Evolutionary conservation across 2,113 vertebrate species (phyloP).

Genomic region (Hipposideros armiger): DNA sequence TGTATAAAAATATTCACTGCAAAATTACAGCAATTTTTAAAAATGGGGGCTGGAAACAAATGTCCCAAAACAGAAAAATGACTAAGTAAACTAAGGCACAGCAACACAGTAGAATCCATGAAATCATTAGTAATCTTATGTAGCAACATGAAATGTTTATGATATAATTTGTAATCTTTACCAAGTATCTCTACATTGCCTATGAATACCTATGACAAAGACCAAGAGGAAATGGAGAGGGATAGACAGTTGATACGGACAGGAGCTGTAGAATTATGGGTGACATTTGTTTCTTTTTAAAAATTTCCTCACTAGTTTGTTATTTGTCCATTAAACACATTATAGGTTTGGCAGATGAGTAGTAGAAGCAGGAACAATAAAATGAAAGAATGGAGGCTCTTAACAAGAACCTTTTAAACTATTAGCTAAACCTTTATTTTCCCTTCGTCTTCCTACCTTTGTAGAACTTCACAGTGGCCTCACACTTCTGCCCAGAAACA

Average conservation of each 20-base stretch:
- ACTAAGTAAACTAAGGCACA: not conserved
- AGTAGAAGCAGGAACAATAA: not conserved
- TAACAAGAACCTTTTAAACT: not conserved
- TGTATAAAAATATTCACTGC: conserved; percentile 11
- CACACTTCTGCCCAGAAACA: not conserved
- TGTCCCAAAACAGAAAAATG: not conserved
- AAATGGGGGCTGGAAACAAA: not conserved
- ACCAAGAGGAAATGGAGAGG: not conserved
- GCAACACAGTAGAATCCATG: not conserved
- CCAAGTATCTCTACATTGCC: not conserved
- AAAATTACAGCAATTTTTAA: not conserved
- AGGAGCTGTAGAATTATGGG: not conserved
- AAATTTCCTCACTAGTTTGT: not conserved
- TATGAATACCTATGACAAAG: not conserved
- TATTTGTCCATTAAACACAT: not conserved
- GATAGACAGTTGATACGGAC: fast-evolving
- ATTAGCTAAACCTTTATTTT: not conserved
- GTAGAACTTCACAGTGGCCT: not conserved
- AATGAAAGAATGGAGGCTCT: not conserved
- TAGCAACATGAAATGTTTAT: not conserved
- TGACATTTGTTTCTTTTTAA: not conserved
- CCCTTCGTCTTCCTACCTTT: not conserved
- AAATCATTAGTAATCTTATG: not conserved
- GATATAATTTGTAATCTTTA: not conserved
- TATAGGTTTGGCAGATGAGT: not conserved